Conservation (phyloP, 2,888 invertebrate genomes). For the Bimastos eiseni region DNA sequence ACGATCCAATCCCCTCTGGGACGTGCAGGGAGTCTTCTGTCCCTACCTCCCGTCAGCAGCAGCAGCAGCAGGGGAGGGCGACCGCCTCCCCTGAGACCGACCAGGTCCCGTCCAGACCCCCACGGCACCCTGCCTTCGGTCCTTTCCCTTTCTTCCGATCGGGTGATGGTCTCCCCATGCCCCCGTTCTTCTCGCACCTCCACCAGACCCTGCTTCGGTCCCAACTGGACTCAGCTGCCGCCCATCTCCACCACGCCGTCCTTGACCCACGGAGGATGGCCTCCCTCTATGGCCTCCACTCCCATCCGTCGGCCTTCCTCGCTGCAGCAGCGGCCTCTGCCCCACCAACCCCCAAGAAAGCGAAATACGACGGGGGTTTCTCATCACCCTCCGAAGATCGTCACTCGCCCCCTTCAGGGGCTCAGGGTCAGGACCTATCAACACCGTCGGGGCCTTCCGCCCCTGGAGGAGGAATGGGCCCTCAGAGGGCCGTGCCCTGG, state of each 20-base stretch:
- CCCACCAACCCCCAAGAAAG: not conserved
- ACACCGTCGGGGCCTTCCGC: not conserved
- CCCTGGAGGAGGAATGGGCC: not conserved
- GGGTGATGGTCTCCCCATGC: not conserved
- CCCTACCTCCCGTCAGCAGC: not conserved
- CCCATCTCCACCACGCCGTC: constrained; percentile 14
- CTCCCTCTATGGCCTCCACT: constrained; percentile 21
- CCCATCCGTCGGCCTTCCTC: constrained; percentile 15
- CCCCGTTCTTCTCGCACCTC: constrained; percentile 21
- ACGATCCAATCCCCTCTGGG: not conserved
- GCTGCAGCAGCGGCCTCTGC: not conserved
- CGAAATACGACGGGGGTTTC: constrained; percentile 18
- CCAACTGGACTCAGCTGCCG: constrained; percentile 9
- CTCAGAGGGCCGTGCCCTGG: not conserved
- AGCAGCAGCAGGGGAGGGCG: not conserved
- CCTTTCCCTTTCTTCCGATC: not conserved
- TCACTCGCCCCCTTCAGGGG: not conserved
- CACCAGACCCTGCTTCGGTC: constrained; percentile 9
- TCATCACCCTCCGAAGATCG: not conserved
- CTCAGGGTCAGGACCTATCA: not conserved
- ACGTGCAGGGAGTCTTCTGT: not conserved
- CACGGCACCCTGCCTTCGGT: not conserved
- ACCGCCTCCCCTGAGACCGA: not conserved
- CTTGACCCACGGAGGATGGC: not conserved
- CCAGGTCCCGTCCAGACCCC: not conserved